Base-by-base conservation (phyloP, 2,888 invertebrate species). In the Conops quadrifasciatus region DNA sequence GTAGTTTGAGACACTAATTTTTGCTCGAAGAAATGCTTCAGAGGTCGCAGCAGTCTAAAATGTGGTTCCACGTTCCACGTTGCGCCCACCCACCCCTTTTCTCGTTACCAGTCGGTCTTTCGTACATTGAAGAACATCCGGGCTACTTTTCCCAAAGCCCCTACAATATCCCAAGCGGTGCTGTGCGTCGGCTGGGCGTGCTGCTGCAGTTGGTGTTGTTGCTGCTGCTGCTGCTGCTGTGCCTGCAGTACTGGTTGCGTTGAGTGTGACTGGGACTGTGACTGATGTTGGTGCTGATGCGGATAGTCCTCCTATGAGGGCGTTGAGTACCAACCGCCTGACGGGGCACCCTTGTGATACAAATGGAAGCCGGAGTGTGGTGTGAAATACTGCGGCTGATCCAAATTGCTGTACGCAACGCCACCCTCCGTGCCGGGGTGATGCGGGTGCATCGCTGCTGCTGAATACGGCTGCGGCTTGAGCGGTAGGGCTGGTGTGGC, bases 391-490 rank as follows among this genome's bases (percentile, higher is more conserved):
- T 94, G 95, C 9, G 94, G 82, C 86, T 95, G 94, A 82, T 94
- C 94, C 75, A 91, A 86, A 30, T 90, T 86, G 67, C 88, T 84
- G 30, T 88, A 88, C 36, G 89, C 87, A 24, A 92, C 89, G 71
- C 92, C 90, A 43, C 91, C 90, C 83, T 95, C 82, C 49, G 88
- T 87, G 62, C 88, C 89, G 71, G 91, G 89, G 75, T 90, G 80
- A 3, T 82, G 79, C 76, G 86, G 83, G 75, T 89, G 88, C 79
- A 88, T 87, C 76, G 91, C 90, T 70, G 91, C 88, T 21, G 91
- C 91, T 9, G 94, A 92, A 84, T 95, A 96, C 63, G 95, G 94
- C 84, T 96, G 96, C 30, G 96, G 96, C 84, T 96, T 96, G 71
- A 96, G 87, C 26, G 96, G 95, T 78, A 96, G 85, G 30, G 92